Base-by-base conservation (phyloP, 1,140 invertebrate genomes). In the Venustaconcha ellipsiformis region DNA sequence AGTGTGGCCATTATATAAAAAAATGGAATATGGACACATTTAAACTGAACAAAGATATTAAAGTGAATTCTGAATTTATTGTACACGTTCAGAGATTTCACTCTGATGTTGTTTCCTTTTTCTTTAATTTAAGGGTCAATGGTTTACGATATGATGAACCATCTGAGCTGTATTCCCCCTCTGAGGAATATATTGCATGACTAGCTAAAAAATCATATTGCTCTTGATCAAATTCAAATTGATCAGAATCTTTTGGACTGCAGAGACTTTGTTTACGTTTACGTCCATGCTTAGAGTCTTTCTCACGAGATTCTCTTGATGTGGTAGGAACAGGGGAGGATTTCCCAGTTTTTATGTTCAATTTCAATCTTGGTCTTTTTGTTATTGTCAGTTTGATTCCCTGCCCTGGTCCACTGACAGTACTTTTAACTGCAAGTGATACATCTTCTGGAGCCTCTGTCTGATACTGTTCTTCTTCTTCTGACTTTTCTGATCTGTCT, bases 361-460 rank as follows among this genome's bases (percentile, higher is more conserved):
- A 57, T 20, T 68, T 62, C 15, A 81, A 26, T 66, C 79, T 79
- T 57, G 81, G 82, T 63, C 82, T 71, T 74, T 86, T 86, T 62
- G 84, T 84, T 57, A 90, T 90, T 62, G 88, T 90, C 59, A 90
- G 72, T 78, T 90, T 90, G 20, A 90, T 88, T 20, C 89, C 89
- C 65, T 84, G 80, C 20, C 78, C 80, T 14, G 88, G 86, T 76
- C 88, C 87, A 74, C 80, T 84, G 56, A 88, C 83, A 14, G 84
- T 87, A 67, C 82, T 86, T 77, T 83, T 86, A 4, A 88, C 82
- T 60, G 83, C 82, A 17, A 88, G 63, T 63, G 83, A 80, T 18
- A 83, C 74, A 60, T 75, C 65, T 59, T 59, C 70, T 20, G 80
- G 69, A 15, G 67, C 75, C 20, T 76, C 72, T 17, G 68, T 70